Percentiles rank a stretch among this genome's conserved stretches.
These are phyloP conservation scores for Rhabdomys pumilio DNA, from an alignment of 2,797 vertebrate genomes.

Conservation along the genomic window DNA sequence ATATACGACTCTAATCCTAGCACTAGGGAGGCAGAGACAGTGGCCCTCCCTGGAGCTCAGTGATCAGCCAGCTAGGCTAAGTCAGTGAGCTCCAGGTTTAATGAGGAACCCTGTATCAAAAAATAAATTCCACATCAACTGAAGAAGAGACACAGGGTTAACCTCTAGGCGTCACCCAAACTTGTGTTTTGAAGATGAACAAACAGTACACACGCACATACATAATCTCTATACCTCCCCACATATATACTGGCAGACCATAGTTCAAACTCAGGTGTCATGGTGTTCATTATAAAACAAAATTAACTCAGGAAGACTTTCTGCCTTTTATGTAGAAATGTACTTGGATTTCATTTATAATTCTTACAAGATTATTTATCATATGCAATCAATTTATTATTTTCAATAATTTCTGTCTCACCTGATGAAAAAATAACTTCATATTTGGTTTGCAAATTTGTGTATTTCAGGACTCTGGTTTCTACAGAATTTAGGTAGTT, in stretches of 20 bases:
- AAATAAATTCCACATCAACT: background rate
- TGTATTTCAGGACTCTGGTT: constrained; percentile 7
- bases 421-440: background rate
- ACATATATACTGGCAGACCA: background rate
- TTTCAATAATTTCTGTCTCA: background rate
- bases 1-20: background rate
- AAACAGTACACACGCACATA: background rate
- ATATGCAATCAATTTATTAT: background rate
- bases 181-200: background rate
- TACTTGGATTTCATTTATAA: constrained; percentile 23
- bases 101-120: background rate
- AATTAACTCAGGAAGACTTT: background rate
- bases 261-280: background rate
- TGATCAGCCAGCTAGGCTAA: background rate
- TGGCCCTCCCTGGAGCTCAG: too few relatives aligned
- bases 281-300: background rate
- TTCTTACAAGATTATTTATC: background rate
- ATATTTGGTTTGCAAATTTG: background rate
- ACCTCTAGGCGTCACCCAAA: background rate
- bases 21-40: background rate
- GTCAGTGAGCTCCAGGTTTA: background rate
- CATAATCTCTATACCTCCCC: background rate
- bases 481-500: background rate
- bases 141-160: background rate
- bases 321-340: background rate